A percentile compares a stretch with the other conserved stretches of the same genome.
These are phyloP conservation scores for Lasiommata megera DNA, from an alignment of 2,888 invertebrate genomes.

Conservation along the genomic window DNA sequence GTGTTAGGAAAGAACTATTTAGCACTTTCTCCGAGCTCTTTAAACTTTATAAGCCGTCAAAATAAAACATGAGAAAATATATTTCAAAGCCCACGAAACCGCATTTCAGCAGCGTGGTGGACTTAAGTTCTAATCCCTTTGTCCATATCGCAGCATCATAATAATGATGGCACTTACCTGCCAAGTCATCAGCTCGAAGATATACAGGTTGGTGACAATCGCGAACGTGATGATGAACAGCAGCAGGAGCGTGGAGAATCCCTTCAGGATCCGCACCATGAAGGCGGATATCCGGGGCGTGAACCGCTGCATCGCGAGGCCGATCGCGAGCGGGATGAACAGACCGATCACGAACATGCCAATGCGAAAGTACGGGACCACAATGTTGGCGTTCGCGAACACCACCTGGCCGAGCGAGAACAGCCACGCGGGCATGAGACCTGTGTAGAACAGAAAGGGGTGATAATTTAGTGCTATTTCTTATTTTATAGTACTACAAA, in stretches of 20 bases:
- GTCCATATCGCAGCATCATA: no score
- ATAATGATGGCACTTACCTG: conserved; percentile 83
- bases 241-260: conserved; percentile 89
- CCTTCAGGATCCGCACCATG: conserved; percentile 91
- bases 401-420: conserved; percentile 91
- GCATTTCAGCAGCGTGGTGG: no score
- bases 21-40: no score
- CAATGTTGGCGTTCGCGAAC: conserved; percentile 86
- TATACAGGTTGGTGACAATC: conserved; percentile 92
- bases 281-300: conserved; percentile 85
- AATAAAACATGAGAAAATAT: no score
- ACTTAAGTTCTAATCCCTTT: no score
- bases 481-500: no score
- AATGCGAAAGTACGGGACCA: conserved; percentile 90
- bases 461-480: no score
- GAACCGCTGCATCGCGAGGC: conserved; percentile 84
- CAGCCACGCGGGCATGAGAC: conserved; percentile 94
- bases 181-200: conserved; percentile 94
- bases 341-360: conserved; percentile 87
- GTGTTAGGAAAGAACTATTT: no score
- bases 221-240: conserved; percentile 93
- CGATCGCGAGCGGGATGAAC: conserved; percentile 85
- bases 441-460: conserved; percentile 80
- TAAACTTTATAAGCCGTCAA: no score
- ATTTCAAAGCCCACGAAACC: no score